A percentile compares a stretch with the other conserved stretches of the same genome.
These are phyloP conservation scores for Gryllus longicercus DNA, from an alignment of 2,888 invertebrate genomes.

Conservation along the genomic window DNA sequence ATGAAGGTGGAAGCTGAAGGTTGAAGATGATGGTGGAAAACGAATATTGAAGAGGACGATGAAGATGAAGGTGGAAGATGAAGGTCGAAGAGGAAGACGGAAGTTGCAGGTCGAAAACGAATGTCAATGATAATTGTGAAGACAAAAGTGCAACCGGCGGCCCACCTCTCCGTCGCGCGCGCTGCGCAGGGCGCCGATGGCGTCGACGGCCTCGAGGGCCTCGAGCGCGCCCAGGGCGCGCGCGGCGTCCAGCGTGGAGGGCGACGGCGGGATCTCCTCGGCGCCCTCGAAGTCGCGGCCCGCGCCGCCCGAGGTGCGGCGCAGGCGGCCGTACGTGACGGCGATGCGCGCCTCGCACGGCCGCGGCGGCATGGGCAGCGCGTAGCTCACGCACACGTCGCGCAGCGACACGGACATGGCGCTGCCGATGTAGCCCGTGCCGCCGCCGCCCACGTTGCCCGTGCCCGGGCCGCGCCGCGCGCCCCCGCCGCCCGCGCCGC, in stretches of 20 bases:
- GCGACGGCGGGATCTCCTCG: neutral
- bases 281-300: neutral
- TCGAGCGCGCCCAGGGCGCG: too few relatives aligned
- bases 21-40: too few relatives aligned
- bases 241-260: neutral
- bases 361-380: neutral
- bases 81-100: too few relatives aligned
- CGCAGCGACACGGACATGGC: neutral
- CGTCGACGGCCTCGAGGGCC: too few relatives aligned
- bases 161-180: too few relatives aligned
- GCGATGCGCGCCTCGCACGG: neutral
- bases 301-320: neutral
- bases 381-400: constrained; percentile 9
- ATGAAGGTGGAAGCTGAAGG: too few relatives aligned
- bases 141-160: too few relatives aligned
- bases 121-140: too few relatives aligned
- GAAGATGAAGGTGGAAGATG: too few relatives aligned
- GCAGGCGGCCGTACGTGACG: neutral
- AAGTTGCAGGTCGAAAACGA: too few relatives aligned
- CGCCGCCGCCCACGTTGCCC: neutral
- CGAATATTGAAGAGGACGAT: too few relatives aligned
- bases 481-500: neutral
- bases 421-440: neutral
- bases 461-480: neutral
- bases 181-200: too few relatives aligned